A percentile compares a stretch with the other conserved stretches of the same genome.
Evolutionary conservation across 1,140 invertebrate species (phyloP).

Genomic region (Apocrypta bakeri): DNA sequence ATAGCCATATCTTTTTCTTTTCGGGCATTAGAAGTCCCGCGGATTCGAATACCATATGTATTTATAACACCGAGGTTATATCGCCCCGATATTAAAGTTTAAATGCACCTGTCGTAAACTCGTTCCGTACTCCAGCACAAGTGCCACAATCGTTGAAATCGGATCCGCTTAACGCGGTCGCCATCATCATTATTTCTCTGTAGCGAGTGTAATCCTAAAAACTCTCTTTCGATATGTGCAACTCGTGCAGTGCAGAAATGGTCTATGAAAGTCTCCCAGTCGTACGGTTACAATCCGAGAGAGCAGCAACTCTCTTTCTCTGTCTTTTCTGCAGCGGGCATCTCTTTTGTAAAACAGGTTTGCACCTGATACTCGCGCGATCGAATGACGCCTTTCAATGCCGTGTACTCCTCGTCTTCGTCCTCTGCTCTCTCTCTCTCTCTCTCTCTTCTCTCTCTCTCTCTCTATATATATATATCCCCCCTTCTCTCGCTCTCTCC

Average conservation of each 20-base stretch:
- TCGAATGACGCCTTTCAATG: conserved; percentile 67
- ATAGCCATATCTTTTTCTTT: too few relatives aligned
- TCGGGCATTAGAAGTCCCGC: too few relatives aligned
- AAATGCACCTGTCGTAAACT: conserved; percentile 1
- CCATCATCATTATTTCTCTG: not conserved
- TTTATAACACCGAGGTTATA: too few relatives aligned
- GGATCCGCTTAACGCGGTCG: not conserved
- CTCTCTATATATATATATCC: too few relatives aligned
- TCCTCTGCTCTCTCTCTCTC: not conserved
- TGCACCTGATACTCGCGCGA: conserved; percentile 73
- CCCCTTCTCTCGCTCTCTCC: not conserved
- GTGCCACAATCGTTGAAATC: not conserved
- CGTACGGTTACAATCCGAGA: not conserved
- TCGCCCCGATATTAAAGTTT: too few relatives aligned
- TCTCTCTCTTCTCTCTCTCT: not conserved
- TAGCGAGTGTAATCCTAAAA: not conserved
- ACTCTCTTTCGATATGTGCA: not conserved
- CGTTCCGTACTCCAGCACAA: not conserved
- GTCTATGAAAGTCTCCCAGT: not conserved
- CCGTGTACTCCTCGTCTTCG: not conserved
- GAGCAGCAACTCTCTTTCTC: not conserved
- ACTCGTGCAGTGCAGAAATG: not conserved
- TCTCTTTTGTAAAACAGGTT: conserved; percentile 68
- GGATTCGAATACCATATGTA: too few relatives aligned
- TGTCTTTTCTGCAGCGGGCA: conserved; percentile 36